Conservation (phyloP, 2,113 vertebrate genomes). For the Apaloderma vittatum region DNA sequence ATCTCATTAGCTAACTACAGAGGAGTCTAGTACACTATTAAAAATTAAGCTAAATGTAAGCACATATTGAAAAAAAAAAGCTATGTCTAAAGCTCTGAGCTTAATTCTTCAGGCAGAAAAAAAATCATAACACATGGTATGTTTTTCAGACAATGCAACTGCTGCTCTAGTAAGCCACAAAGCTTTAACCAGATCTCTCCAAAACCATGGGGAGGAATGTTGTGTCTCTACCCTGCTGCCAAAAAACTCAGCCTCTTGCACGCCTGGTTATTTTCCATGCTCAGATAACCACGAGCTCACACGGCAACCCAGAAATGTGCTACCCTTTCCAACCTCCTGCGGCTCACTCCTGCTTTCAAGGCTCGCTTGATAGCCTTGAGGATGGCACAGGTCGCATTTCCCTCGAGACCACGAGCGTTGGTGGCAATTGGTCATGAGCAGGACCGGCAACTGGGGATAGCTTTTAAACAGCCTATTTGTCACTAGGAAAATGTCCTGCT, state of each 20-base stretch:
- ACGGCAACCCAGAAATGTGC: background rate
- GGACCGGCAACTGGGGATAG: fast-evolving
- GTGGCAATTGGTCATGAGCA: background rate
- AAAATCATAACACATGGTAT: background rate
- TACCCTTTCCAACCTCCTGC: background rate
- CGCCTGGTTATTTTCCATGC: background rate
- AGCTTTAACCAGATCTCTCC: background rate
- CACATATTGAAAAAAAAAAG: background rate
- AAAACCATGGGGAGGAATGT: background rate
- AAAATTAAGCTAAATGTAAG: constrained; percentile 46
- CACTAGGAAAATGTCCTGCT: background rate
- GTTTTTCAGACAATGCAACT: background rate
- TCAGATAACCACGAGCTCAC: background rate
- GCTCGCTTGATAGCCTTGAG: background rate
- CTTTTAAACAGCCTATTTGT: background rate
- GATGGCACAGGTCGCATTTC: background rate
- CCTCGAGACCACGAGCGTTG: background rate
- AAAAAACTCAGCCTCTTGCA: background rate
- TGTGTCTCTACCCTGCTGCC: background rate
- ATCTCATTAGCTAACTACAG: background rate
- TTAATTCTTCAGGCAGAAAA: background rate
- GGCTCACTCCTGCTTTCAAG: background rate
- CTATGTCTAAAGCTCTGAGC: background rate
- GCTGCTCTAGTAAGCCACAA: background rate
- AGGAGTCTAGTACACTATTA: background rate